Base-by-base conservation (phyloP, 2,888 invertebrate genomes). In the Hanleya hanleyi region DNA sequence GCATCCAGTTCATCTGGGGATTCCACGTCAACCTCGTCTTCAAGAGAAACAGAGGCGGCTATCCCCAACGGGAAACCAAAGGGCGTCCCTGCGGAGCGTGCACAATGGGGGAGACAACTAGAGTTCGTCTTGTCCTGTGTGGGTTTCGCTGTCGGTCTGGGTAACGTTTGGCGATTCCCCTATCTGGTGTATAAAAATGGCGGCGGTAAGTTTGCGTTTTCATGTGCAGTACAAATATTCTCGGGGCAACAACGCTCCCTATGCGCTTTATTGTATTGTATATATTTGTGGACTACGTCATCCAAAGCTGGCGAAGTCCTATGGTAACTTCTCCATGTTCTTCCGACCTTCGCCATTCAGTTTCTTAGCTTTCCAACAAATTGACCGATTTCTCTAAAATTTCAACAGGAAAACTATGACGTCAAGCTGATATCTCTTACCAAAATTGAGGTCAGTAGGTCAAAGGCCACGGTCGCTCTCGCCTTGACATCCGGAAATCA, bases 121-220 rank as follows among this genome's bases (percentile, higher is more conserved):
- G 77, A 81, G 68, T 81, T 79, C 49, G 77, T 81, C 15, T 67
- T 81, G 33, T 80, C 79, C 1, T 79, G 79, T 70, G 74, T 81
- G 22, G 81, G 81, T 7, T 81, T 75, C 69, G 79, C 79, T 50
- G 81, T 81, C 0, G 79, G 81, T 4, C 69, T 81, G 6, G 78
- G 81, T 26, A 79, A 79, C 66, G 81, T 81, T 18, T 78, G 81
- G 80, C 75, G 80, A 37, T 84, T 83, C 65, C 84, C 84, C 0
- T 84, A 82, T 49, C 72, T 84, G 33, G 78, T 77, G 38, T 84
- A 80, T 64, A 76, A 74, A 51, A 81, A 83, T 71, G 84, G 84
- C 9, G 84, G 84, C 72, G 84, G 84, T 84, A 77, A 36, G 71
- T 65, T 15, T 61, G 0, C 33, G 33, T 5, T 22, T 9, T 36